Evolutionary conservation across 1,140 invertebrate species (phyloP).

Genomic region (Aphelenchoides besseyi): DNA sequence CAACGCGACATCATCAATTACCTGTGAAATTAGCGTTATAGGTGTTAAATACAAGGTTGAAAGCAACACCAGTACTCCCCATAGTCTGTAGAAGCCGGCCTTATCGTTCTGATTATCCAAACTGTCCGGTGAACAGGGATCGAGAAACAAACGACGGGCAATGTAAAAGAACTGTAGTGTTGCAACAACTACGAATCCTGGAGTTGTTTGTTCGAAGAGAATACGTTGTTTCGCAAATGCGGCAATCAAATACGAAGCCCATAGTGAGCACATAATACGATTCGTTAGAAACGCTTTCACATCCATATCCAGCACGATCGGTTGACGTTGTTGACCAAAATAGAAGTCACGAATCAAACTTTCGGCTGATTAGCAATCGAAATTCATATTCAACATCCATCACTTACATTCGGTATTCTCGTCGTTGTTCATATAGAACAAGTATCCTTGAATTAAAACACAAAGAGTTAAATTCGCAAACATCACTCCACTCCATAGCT

Average conservation of each 20-base stretch:
- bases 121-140: constrained; percentile 23
- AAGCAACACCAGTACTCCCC: constrained; percentile 45
- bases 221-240: constrained; percentile 30
- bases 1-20: constrained; percentile 1
- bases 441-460: constrained; percentile 31
- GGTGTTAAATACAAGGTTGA: constrained; percentile 41
- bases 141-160: constrained; percentile 32
- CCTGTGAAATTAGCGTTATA: constrained; percentile 29
- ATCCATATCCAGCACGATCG: constrained; percentile 40
- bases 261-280: constrained; percentile 35
- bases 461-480: constrained; percentile 11
- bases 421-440: constrained; percentile 13
- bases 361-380: constrained; percentile 24
- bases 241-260: constrained; percentile 40
- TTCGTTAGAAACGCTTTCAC: constrained; percentile 45
- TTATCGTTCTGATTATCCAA: constrained; percentile 44
- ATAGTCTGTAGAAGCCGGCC: constrained; percentile 49
- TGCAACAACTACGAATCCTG: neutral
- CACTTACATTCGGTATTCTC: neutral
- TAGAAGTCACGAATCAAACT: constrained; percentile 37
- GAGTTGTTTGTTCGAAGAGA: constrained; percentile 20
- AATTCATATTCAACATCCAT: neutral
- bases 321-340: constrained; percentile 42
- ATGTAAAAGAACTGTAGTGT: constrained; percentile 42
- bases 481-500: constrained; percentile 7